Evolutionary conservation across 2,113 vertebrate genomes (phyloP), one percentile per base, ranked within the genome.

Genomic region (Indicator indicator): DNA sequence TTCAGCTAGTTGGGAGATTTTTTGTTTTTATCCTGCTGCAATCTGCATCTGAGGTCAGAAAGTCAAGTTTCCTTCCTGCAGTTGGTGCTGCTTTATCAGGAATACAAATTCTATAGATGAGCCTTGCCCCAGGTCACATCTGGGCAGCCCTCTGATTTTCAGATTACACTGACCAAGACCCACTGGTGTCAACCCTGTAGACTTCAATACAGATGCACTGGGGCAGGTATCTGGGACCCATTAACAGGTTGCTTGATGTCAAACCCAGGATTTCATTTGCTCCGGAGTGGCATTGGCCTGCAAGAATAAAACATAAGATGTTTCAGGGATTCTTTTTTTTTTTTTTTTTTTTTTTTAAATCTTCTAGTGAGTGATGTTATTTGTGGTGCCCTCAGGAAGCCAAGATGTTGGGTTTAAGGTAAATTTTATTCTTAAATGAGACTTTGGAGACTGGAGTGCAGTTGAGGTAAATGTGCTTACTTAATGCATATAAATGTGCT

Each of bases 401-500:
- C 0, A 6, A 63, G 17, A 52, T 86, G 16, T 56, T 86, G 44
- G 14, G 21, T 70, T 89, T 58, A 58, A 48, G 28, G 27, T 76
- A 5, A 0, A 12, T 4, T 46, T 86, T 86, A 71, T 60, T 32
- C 26, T 5, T 21, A 68, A 71, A 62, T 68, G 32, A 64, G 26
- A 26, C 16, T 74, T 93, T 40, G 13, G 50, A 77, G 56, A 33
- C 46, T 64, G 19, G 55, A 10, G 58, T 78, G 5, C 13, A 28
- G 69, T 64, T 76, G 54, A 48, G 73, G 46, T 54, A 23, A 77
- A 55, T 60, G 56, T 85, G 67, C 72, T 86, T 79, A 73, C 74
- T 83, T 89, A 74, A 65, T 84, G 59, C 82, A 79, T 92, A 44
- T 81, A 88, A 44, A 82, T 93, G 74, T 87, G 56, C 27, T 88